Evolutionary conservation across 2,113 vertebrate species (phyloP).

Genomic region (Lophochroa leadbeateri): DNA sequence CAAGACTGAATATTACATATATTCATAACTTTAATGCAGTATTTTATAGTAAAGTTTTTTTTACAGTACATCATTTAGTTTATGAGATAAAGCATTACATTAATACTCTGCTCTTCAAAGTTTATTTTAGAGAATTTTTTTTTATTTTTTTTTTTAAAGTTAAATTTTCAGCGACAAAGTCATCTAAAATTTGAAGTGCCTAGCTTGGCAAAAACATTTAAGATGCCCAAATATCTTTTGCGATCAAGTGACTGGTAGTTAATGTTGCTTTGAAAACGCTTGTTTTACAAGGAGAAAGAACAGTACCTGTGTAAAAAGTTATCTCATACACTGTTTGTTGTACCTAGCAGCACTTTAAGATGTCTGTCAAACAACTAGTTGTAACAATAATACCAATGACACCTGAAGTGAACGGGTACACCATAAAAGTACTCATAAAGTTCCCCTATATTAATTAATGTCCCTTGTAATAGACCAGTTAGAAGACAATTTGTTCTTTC

Average conservation of each 20-base stretch:
- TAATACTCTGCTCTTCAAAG: background rate
- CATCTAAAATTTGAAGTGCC: background rate
- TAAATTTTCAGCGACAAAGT: background rate
- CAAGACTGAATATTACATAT: no score
- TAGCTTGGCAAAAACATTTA: background rate
- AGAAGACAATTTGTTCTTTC: constrained; percentile 61
- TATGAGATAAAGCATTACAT: constrained; percentile 11
- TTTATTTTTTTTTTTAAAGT: no score
- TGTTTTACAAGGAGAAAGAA: background rate
- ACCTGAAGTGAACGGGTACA: background rate
- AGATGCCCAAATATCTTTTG: background rate
- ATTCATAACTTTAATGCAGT: background rate
- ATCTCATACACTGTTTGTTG: background rate
- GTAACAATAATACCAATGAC: background rate
- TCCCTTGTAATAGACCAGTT: constrained; percentile 51
- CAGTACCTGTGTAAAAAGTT: background rate
- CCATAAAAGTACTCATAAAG: constrained; percentile 38
- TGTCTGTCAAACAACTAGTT: background rate
- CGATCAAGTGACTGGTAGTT: background rate
- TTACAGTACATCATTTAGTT: background rate
- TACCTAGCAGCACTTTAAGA: background rate
- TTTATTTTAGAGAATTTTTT: background rate
- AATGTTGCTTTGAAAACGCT: background rate
- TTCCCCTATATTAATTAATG: constrained; percentile 53
- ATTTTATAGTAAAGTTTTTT: background rate